Base-by-base conservation (phyloP, 2,113 vertebrate species). In the Sylvia atricapilla region DNA sequence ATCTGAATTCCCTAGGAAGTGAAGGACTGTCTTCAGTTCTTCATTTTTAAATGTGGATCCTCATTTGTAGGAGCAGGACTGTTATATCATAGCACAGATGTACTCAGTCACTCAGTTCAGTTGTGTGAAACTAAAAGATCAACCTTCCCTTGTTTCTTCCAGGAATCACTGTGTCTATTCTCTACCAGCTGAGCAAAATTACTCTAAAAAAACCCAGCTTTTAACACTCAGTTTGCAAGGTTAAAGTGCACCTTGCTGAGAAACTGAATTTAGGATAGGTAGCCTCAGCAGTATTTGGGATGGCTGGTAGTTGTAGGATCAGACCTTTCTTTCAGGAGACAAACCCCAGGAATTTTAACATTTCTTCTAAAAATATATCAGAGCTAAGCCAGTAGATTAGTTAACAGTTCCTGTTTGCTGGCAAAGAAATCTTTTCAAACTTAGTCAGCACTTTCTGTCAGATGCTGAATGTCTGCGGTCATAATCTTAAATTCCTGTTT, bases 401-500 rank as follows among this genome's bases (percentile, higher is more conserved):
- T 55, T 60, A 83, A 76, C 10, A 67, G 46, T 89, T 97, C 81
- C 74, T 81, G 77, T 89, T 95, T 81, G 67, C 55, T 80, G 63
- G 39, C 14, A 43, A 53, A 90, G 41, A 30, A 84, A 28, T 90
- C 30, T 92, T 89, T 90, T 89, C 76, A 63, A 66, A 84, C 79
- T 91, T 82, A 79, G 67, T 96, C 96, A 96, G 94, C 96, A 94
- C n/a, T 95, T 91, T 63, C 44, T 90, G 53, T 95, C 91, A 93
- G 76, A 95, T 74, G 84, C 60, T 75, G 49, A 89, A 77, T 72
- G 75, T 91, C 95, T 96, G 94, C 10, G 37, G 86, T 94, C 93
- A 89, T 91, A 90, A 84, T 95, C 90, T 90, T 93, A 84, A 94
- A 94, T 94, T 97, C 95, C 95, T 92, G 84, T 94, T 97, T 96